Conservation (phyloP, 2,797 vertebrate genomes). For the Periparus ater region DNA sequence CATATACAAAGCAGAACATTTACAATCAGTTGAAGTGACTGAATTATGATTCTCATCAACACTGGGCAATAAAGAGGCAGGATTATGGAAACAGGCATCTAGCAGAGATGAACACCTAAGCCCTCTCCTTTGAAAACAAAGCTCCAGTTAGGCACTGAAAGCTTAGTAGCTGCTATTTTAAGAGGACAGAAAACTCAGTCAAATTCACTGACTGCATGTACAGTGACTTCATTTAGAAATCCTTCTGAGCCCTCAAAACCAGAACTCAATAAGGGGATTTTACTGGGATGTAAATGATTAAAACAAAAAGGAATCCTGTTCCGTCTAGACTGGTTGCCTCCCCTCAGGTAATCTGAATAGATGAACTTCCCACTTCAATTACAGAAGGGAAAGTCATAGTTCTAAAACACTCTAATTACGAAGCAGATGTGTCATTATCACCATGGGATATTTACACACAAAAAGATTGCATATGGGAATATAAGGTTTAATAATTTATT, state of each 20-base stretch:
- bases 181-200: not conserved
- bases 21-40: not conserved
- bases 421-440: not conserved
- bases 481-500: not conserved
- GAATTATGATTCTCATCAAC: not conserved
- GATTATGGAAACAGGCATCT: not conserved
- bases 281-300: not conserved
- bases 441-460: not conserved
- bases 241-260: conserved; percentile 10
- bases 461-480: not conserved
- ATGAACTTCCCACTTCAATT: conserved; percentile 2
- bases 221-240: conserved; percentile 36
- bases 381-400: not conserved
- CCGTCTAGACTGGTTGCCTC: not conserved
- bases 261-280: conserved; percentile 5
- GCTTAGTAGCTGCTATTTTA: not conserved
- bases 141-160: not conserved
- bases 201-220: not conserved
- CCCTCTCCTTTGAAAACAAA: not conserved
- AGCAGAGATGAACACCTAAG: not conserved
- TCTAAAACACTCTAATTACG: not conserved
- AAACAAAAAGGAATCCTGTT: not conserved
- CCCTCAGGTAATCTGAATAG: not conserved
- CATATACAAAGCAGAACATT: rapidly evolving
- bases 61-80: not conserved